Evolutionary conservation across 1,140 invertebrate species (phyloP), one percentile per base, ranked within the genome.

Genomic region (Saccostrea cuccullata): DNA sequence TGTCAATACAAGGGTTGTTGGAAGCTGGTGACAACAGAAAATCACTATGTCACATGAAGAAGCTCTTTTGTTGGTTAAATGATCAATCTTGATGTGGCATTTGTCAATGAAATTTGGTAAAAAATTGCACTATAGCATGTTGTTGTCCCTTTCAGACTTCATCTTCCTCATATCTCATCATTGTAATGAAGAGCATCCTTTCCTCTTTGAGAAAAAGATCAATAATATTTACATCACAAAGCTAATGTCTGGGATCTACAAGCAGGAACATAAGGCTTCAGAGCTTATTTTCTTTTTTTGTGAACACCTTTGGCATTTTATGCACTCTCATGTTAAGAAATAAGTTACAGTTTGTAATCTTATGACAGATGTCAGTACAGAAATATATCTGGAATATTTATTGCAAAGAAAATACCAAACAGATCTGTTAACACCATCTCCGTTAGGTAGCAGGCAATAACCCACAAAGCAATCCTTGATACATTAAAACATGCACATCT

Each of bases 11-110:
- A 64, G 20, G 58, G 58, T 60, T 20, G 58, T 64, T 64, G 17
- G 17, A 20, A 20, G n/a, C n/a, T n/a, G 30, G 2, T 60, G 23
- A 77, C 26, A 30, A 77, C 30, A 36, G 30, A 77, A 36, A 15
- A 17, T 77, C 30, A 77, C 36, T 77, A 36, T 15, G 26, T 15
- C 30, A 77, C 12, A 36, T 36, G 30, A 36, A 77, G 26, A 77
- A 77, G 26, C 26, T 77, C 70, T 77, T 30, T 77, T 36, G 30
- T 13, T 64, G 13, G 26, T 77, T 13, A 20, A 77, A 77, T 30
- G 70, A 77, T 77, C 70, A 77, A 77, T 77, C 70, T 36, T 77
- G 70, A 77, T 77, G 30, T 77, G 70, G 70, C 70, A 77, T 77
- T 26, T 77, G 70, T 77, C 70, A 77, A 77, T 30, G 70, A 30